phyloP scores from a whole-genome alignment of 1,140 invertebrate genomes.

The Mamestra configurata region DNA sequence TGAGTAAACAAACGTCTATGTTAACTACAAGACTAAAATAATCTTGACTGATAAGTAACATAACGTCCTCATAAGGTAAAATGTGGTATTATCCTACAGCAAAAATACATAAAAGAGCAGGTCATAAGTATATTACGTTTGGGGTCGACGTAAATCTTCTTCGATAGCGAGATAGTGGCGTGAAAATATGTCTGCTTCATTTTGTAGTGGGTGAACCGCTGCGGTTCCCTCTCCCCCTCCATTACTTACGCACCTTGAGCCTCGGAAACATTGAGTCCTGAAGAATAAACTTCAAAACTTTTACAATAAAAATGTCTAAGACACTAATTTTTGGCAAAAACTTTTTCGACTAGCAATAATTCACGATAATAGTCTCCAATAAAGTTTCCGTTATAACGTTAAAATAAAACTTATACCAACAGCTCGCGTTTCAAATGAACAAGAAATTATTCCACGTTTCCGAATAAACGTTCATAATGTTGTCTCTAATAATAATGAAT shows the following conservation, averaged over 20 bases:
- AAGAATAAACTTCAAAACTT: conserved; percentile 45
- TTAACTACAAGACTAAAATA: not conserved
- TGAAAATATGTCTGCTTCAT: conserved; percentile 49
- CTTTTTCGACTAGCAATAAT: conserved; percentile 34
- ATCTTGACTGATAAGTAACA: not conserved
- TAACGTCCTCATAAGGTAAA: not conserved
- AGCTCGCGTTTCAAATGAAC: conserved; percentile 8
- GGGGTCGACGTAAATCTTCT: conserved; percentile 38
- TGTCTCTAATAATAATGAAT: conserved; percentile 24
- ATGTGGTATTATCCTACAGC: not conserved
- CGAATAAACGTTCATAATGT: not conserved
- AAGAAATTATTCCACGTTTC: conserved; percentile 7
- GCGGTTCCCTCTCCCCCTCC: conserved; percentile 11
- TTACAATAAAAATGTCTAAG: conserved; percentile 31
- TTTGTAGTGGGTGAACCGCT: conserved; percentile 41
- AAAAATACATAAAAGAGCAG: conserved; percentile 2
- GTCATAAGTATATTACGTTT: conserved; percentile 32
- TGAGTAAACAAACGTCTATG: too few species aligned
- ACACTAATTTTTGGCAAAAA: conserved; percentile 20
- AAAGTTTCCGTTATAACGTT: conserved; percentile 11
- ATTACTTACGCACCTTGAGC: conserved; percentile 47
- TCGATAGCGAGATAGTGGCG: conserved; percentile 39
- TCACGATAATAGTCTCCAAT: conserved; percentile 33
- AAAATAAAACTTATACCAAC: not conserved
- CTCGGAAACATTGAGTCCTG: conserved; percentile 37